These are phyloP conservation scores for Rhinophrynus dorsalis DNA, from an alignment of 2,797 vertebrate species.

Conservation along the genomic window DNA sequence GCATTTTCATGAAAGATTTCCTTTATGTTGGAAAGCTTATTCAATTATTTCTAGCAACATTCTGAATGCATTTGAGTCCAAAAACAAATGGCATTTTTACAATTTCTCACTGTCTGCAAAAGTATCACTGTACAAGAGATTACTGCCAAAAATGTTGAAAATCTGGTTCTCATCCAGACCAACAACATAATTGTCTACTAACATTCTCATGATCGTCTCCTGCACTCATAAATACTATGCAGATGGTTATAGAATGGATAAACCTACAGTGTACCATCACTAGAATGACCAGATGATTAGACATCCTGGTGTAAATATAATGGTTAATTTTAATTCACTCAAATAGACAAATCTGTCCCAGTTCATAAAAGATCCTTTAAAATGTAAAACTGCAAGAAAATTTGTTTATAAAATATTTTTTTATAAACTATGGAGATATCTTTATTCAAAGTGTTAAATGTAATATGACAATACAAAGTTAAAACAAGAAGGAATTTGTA, in stretches of 20 bases:
- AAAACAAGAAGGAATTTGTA: no score
- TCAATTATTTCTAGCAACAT: neutral
- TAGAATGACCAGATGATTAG: slow-evolving; percentile 39
- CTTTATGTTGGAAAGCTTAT: neutral
- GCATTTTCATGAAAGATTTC: neutral
- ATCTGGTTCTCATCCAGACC: slow-evolving; percentile 37
- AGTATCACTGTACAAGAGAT: slow-evolving; percentile 2
- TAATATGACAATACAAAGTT: no score
- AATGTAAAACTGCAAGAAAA: neutral
- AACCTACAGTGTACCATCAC: slow-evolving; percentile 28
- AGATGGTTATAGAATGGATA: slow-evolving; percentile 36
- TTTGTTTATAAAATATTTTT: neutral
- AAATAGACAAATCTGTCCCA: neutral
- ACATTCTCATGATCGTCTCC: slow-evolving; percentile 21
- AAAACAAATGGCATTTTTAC: slow-evolving; percentile 5
- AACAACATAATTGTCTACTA: slow-evolving; percentile 31
- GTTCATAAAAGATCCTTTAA: neutral
- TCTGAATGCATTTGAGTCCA: neutral
- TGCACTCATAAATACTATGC: slow-evolving; percentile 40
- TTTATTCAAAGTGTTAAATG: no score
- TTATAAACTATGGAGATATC: no score
- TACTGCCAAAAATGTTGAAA: slow-evolving; percentile 40
- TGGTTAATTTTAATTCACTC: slow-evolving; percentile 8
- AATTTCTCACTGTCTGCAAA: slow-evolving; percentile 18
- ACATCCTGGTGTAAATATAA: slow-evolving; percentile 37